phyloP scores from a whole-genome alignment of 2,888 invertebrate genomes.

The Pammene aurita region DNA sequence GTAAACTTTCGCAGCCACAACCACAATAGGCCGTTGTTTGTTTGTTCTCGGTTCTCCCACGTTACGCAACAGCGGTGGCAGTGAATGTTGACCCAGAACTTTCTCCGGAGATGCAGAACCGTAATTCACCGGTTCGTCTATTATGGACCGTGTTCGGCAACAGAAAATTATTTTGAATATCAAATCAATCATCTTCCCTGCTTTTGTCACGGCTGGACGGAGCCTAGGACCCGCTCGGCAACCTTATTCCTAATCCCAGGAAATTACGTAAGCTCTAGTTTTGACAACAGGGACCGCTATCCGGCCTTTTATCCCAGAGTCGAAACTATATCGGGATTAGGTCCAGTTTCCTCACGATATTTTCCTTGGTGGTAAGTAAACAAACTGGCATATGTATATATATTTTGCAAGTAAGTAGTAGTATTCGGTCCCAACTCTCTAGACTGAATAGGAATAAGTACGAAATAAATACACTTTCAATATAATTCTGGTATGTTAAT shows the following conservation, averaged over 20 bases:
- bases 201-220: too few relatives aligned
- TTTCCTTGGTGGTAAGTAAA: too few relatives aligned
- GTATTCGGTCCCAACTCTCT: too few relatives aligned
- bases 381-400: too few relatives aligned
- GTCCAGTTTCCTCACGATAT: too few relatives aligned
- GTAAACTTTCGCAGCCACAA: constrained; percentile 9
- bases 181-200: not conserved
- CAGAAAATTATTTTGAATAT: not conserved
- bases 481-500: not conserved
- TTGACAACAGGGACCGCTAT: too few relatives aligned
- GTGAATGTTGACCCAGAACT: constrained; percentile 49
- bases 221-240: too few relatives aligned
- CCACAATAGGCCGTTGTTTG: constrained; percentile 23
- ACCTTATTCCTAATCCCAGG: too few relatives aligned
- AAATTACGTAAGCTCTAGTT: too few relatives aligned
- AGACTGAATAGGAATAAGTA: not conserved
- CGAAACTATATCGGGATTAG: too few relatives aligned
- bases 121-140: constrained; percentile 26
- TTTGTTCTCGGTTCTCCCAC: constrained; percentile 19
- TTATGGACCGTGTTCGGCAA: not conserved
- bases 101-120: constrained; percentile 42
- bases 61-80: constrained; percentile 39
- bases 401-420: too few relatives aligned
- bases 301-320: too few relatives aligned
- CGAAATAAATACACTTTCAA: not conserved